Evolutionary conservation across 2,888 invertebrate species (phyloP).

Genomic region (Heliconius ethilla): DNA sequence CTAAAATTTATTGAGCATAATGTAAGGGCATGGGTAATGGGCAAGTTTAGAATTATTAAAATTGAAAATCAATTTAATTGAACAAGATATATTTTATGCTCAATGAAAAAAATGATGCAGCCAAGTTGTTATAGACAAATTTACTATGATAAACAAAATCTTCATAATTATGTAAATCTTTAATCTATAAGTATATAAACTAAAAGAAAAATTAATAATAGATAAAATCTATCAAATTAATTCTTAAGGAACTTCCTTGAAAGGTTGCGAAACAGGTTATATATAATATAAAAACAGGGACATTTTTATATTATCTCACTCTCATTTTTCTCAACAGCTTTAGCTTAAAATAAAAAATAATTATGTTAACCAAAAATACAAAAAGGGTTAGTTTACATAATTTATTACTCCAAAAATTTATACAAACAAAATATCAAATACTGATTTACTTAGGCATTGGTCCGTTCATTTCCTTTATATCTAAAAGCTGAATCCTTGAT

Average conservation of each 20-base stretch:
- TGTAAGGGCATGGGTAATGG: no score
- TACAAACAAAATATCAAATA: slow-evolving; percentile 23
- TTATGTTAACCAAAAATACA: slow-evolving; percentile 1
- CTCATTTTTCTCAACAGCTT: not conserved
- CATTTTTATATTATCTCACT: not conserved
- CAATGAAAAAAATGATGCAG: no score
- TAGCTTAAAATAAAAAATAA: slow-evolving; percentile 4
- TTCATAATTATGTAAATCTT: not conserved
- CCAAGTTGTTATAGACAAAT: no score
- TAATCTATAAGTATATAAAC: not conserved
- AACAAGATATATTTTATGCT: no score
- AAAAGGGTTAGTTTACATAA: slow-evolving; percentile 12
- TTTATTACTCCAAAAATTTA: slow-evolving; percentile 11
- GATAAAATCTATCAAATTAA: not conserved
- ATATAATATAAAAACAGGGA: not conserved
- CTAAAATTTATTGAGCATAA: not conserved
- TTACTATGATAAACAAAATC: not conserved
- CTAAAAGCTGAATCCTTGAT: slow-evolving; percentile 56
- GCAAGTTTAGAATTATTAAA: no score
- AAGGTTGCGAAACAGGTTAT: not conserved
- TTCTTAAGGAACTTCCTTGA: slow-evolving; percentile 6
- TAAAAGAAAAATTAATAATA: not conserved
- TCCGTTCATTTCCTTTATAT: slow-evolving; percentile 61
- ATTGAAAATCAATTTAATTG: not conserved
- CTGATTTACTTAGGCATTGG: slow-evolving; percentile 37